Evolutionary conservation across 2,888 invertebrate species (phyloP), one percentile per base, ranked within the genome.

Genomic region (Tridacna crocea): DNA sequence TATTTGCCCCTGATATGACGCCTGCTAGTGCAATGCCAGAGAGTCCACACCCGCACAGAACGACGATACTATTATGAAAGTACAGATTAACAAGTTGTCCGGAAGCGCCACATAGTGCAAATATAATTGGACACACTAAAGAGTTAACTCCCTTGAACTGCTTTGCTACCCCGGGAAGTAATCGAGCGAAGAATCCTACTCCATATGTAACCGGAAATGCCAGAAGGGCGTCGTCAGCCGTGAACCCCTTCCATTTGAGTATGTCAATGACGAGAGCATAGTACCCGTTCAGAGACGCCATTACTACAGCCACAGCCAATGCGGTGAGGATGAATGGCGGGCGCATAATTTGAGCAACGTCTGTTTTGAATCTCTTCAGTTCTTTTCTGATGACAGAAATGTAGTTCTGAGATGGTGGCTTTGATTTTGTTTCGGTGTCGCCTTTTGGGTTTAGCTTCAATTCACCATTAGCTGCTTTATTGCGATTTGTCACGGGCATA

Each of bases 131-230:
- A 46, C 36, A n/a, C 11, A 46, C n/a, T n/a, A 66, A 46, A 17
- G 36, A 66, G 46, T 66, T 66, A 13, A 66, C 36, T n/a, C 66
- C 66, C 15, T 46, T 66, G 46, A 36, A 66, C n/a, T 66, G 66
- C 46, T 66, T 66, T 0, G 22, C 66, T n/a, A 66, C 10, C 11
- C 66, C 66, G 13, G 66, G 66, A 11, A 66, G 17, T 36, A 66
- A 19, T 19, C 66, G 15, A 19, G 66, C 66, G 46, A 46, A 36
- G 19, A 66, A n/a, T 12, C 66, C 66, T 15, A n/a, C n/a, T n/a
- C 66, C 66, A n/a, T 66, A 66, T 10, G 66, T 66, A 13, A 66
- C 36, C 15, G 66, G 66, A n/a, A 66, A 66, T 11, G 66, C 47
- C 17, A 66, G 36, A 17, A 66, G 6, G 10, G 66, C 66, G 12